phyloP scores from a whole-genome alignment of 2,888 invertebrate species.

The Venusia cambrica region DNA sequence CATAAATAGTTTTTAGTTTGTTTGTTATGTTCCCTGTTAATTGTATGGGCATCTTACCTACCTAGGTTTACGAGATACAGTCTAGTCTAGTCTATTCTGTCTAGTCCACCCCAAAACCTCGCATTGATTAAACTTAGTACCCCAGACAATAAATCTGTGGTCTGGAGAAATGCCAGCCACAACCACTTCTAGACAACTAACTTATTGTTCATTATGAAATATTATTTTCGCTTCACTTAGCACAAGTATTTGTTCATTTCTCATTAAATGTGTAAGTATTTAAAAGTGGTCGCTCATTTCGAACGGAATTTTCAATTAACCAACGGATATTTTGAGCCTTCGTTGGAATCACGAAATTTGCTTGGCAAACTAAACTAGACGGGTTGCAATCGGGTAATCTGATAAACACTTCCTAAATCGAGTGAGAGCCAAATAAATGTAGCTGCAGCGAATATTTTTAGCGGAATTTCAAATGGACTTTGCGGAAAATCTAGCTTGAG shows the following conservation, averaged over 20 bases:
- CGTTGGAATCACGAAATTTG: slow-evolving; percentile 60
- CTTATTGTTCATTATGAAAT: slow-evolving; percentile 29
- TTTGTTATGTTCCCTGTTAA: too few relatives aligned
- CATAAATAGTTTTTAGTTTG: too few relatives aligned
- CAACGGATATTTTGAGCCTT: slow-evolving; percentile 32
- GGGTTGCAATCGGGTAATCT: slow-evolving; percentile 69
- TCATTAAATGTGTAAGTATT: slow-evolving; percentile 2
- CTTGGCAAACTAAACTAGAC: slow-evolving; percentile 59
- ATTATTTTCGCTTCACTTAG: slow-evolving; percentile 22
- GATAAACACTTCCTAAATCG: slow-evolving; percentile 74
- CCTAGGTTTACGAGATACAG: too few relatives aligned
- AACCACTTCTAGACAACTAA: slow-evolving; percentile 34
- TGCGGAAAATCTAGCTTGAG: too few relatives aligned
- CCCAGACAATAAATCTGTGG: slow-evolving; percentile 30
- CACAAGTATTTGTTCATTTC: slow-evolving; percentile 7
- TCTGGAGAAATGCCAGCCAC: slow-evolving; percentile 35
- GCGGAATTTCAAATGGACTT: too few relatives aligned
- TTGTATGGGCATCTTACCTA: too few relatives aligned
- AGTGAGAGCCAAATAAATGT: slow-evolving; percentile 57
- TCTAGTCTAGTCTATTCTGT: too few relatives aligned
- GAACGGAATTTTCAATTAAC: slow-evolving; percentile 47
- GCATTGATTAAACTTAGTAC: slow-evolving; percentile 18
- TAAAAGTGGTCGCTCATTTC: slow-evolving; percentile 30
- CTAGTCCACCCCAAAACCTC: too few relatives aligned
- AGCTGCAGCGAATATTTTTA: too few relatives aligned